A percentile compares a stretch with the other conserved stretches of the same genome.
These are phyloP conservation scores for Anthopleura xanthogrammica DNA, from an alignment of 92 coral and sea anemone genomes.

Conservation along the genomic window DNA sequence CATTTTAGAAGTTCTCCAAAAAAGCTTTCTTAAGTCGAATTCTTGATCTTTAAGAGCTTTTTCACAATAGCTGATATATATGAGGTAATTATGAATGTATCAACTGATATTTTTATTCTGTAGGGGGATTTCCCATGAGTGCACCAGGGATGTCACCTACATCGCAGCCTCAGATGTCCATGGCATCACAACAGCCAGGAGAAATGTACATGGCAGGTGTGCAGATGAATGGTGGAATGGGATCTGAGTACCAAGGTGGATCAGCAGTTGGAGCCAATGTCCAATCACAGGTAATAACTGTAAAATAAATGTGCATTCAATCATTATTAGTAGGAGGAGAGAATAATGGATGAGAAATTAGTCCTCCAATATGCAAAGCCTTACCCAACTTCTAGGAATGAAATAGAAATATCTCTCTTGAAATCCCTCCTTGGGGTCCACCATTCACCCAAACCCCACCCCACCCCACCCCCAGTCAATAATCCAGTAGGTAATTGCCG, in stretches of 20 bases:
- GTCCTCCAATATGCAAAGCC: no score
- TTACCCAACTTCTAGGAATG: no score
- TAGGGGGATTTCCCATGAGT: constrained; percentile 40
- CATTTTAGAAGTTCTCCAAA: no score
- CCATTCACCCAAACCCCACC: not conserved
- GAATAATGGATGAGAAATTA: no score
- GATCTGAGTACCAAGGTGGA: constrained; percentile 89
- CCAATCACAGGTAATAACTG: constrained; percentile 85
- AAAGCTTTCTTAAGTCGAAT: no score
- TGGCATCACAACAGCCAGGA: constrained; percentile 86
- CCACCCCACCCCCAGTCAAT: no score
- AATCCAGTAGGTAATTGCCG: no score
- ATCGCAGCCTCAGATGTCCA: constrained; percentile 94
- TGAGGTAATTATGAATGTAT: not conserved
- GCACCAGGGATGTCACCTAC: constrained; percentile 83
- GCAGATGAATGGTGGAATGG: constrained; percentile 96
- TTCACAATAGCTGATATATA: not conserved
- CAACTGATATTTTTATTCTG: not conserved
- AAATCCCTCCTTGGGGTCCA: no score
- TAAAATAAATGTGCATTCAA: not conserved
- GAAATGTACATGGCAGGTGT: constrained; percentile 97
- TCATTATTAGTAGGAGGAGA: not conserved
- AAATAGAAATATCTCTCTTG: no score
- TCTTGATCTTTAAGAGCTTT: no score
- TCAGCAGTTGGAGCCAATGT: constrained; percentile 95